These are phyloP conservation scores for Furnarius figulus DNA, from an alignment of 2,113 vertebrate species.

Conservation along the genomic window DNA sequence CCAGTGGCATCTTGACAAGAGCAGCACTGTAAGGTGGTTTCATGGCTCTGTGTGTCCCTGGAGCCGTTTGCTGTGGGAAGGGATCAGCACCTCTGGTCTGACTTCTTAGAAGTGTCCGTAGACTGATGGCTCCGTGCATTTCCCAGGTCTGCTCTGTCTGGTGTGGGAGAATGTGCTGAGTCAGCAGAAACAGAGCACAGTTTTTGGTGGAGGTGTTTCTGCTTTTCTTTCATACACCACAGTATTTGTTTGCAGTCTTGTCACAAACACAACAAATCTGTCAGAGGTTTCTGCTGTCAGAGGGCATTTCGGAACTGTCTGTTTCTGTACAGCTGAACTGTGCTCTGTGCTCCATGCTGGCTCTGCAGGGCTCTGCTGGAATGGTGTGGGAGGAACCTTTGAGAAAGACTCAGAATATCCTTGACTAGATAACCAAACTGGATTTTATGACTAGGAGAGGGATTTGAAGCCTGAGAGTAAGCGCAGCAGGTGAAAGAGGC, in stretches of 20 bases:
- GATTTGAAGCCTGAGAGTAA: neutral
- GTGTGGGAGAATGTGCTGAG: neutral
- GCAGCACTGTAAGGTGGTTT: neutral
- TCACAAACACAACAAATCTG: neutral
- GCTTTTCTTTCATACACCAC: neutral
- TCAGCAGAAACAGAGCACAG: neutral
- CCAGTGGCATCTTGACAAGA: neutral
- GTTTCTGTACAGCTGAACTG: neutral
- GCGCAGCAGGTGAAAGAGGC: neutral
- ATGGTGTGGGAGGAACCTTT: no score
- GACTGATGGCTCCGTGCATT: neutral
- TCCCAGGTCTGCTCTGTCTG: neutral
- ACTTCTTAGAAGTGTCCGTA: neutral
- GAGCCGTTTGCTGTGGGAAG: neutral
- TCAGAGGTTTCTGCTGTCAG: neutral
- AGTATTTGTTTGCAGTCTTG: neutral
- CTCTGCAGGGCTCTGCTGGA: neutral
- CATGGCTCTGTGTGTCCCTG: neutral
- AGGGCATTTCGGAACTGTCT: neutral
- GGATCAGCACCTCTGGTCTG: neutral
- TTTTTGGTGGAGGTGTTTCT: neutral
- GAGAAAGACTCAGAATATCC: neutral
- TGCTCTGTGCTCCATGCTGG: fast-evolving
- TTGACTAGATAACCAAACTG: neutral
- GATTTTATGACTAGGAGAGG: neutral